A percentile compares a stretch with the other conserved stretches of the same genome.
phyloP scores from a whole-genome alignment of 2,888 invertebrate species.

The Nemurella pictetii region DNA sequence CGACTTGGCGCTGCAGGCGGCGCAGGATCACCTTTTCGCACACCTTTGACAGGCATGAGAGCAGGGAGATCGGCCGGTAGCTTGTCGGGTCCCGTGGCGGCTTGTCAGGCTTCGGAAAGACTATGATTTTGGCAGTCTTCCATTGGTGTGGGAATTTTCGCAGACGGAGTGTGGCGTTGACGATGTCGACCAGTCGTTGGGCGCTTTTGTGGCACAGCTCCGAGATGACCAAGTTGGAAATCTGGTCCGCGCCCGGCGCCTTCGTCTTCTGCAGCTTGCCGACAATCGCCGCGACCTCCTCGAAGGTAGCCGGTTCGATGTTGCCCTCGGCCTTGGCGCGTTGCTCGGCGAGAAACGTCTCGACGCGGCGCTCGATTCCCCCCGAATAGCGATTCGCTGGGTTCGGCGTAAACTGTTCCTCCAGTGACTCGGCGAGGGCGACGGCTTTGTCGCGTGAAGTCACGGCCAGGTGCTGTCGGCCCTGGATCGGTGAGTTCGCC shows the following conservation, averaged over 20 bases:
- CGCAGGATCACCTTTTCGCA: conserved; percentile 43
- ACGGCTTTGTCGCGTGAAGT: neutral
- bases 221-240: neutral
- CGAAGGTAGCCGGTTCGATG: neutral
- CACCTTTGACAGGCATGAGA: conserved; percentile 43
- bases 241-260: neutral
- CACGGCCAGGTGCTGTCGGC: neutral
- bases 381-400: neutral
- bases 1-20: conserved; percentile 39
- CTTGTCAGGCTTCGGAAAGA: conserved; percentile 45
- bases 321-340: neutral
- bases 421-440: neutral
- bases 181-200: neutral
- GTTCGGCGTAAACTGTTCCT: conserved; percentile 1
- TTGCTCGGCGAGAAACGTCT: neutral
- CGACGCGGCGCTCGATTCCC: neutral
- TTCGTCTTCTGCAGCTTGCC: neutral
- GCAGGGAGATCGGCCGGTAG: conserved; percentile 45
- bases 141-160: neutral
- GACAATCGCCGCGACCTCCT: neutral
- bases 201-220: neutral
- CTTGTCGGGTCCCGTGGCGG: conserved; percentile 35
- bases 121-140: conserved; percentile 43
- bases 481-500: neutral
- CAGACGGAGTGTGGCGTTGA: neutral